Conservation (phyloP, 2,797 vertebrate genomes). For the Takifugu rubripes region DNA sequence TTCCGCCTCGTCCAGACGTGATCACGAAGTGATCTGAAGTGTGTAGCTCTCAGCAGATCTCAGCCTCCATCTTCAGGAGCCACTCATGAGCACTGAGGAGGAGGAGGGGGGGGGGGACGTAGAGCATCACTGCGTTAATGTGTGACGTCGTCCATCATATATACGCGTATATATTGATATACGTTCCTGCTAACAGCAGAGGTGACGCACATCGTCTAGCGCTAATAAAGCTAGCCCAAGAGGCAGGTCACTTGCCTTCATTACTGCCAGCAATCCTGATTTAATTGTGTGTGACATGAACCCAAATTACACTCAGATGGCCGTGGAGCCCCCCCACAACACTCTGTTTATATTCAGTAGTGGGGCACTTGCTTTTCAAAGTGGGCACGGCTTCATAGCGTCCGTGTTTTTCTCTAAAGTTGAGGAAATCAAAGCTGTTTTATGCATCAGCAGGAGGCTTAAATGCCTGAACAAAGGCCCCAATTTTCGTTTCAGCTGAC, state of each 20-base stretch:
- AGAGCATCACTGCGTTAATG: too few relatives aligned
- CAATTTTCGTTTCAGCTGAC: constrained; percentile 72
- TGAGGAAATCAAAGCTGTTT: constrained; percentile 83
- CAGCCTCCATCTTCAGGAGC: too few relatives aligned
- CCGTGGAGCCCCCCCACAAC: constrained; percentile 73
- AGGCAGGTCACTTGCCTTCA: constrained; percentile 9
- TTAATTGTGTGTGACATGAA: constrained; percentile 45
- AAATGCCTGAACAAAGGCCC: constrained; percentile 75
- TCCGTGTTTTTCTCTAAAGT: constrained; percentile 84
- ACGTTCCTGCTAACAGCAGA: too few relatives aligned
- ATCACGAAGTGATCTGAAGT: too few relatives aligned
- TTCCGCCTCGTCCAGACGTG: too few relatives aligned
- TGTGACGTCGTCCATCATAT: too few relatives aligned
- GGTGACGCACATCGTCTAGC: too few relatives aligned
- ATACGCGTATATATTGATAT: too few relatives aligned
- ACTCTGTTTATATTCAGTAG: constrained; percentile 81
- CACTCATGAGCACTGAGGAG: too few relatives aligned
- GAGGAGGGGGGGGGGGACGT: too few relatives aligned
- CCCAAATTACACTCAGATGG: constrained; percentile 66
- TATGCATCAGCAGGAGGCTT: constrained; percentile 83
- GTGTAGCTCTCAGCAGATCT: too few relatives aligned
- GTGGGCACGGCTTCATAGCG: constrained; percentile 77
- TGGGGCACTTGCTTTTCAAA: constrained; percentile 79
- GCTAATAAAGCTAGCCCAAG: too few relatives aligned
- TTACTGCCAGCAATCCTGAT: constrained; percentile 22